Evolutionary conservation across 1,140 invertebrate genomes (phyloP), one percentile per base, ranked within the genome.

Genomic region (Homarus americanus): DNA sequence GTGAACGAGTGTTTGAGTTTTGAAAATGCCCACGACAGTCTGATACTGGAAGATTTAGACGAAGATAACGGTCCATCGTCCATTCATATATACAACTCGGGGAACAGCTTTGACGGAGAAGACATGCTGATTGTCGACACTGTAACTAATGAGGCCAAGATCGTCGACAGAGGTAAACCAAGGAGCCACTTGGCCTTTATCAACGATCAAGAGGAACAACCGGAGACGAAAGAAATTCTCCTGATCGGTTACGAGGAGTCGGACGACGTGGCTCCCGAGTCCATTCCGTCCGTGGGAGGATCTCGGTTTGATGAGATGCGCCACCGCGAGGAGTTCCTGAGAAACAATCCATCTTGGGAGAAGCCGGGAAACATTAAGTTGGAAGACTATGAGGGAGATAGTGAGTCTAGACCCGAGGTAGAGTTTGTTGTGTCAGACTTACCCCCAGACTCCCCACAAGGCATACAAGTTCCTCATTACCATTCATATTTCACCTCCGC

Each of bases 81-180:
- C n/a, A 91, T 91, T 53, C 82, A 85, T 12, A 41, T 92, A 17
- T 86, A 92, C 79, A 91, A 93, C 44, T 84, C 80, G 82, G 76
- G 87, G 88, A 83, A 88, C 41, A 87, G 82, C 17, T 91, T 92
- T 28, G 93, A 93, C 15, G 95, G 95, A 84, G 95, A 96, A 58
- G 87, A 90, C 92, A 93, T 96, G 75, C 93, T 96, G 4, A 93
- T 95, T 36, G 94, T 96, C 36, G 95, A 96, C 92, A 95, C 94
- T 0, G 93, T 94, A 92, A 96, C 95, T 1, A 95, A 96, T 90
- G 93, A 94, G 93, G 95, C 94, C 49, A 94, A 94, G 24, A 90
- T 96, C 0, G 92, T 95, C 0, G 95, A 95, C 91, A 87, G 94
- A 94, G 78, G 84, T 32, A 63, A 38, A 32, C 89, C 91, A 15